Evolutionary conservation across 2,888 invertebrate species (phyloP).

Genomic region (Oscheius sp.): DNA sequence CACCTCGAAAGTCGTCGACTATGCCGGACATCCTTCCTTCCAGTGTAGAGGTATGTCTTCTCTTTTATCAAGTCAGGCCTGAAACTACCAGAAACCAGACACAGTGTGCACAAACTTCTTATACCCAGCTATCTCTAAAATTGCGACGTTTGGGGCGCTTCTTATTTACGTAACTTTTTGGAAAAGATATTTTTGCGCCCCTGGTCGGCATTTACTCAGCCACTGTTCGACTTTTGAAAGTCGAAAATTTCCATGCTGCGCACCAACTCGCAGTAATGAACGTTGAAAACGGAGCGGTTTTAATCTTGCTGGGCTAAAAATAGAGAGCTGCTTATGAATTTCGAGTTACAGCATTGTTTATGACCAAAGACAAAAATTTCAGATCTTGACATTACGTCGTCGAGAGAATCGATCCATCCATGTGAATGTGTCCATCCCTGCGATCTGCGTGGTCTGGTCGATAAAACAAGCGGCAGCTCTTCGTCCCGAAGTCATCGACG

Average conservation of each 20-base stretch:
- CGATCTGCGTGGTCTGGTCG: slow-evolving; percentile 59
- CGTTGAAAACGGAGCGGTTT: no score
- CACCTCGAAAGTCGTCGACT: slow-evolving; percentile 69
- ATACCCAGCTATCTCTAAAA: neutral
- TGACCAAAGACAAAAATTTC: slow-evolving; percentile 37
- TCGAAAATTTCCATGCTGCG: no score
- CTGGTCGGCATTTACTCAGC: no score
- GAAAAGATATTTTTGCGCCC: no score
- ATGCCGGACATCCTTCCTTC: slow-evolving; percentile 72
- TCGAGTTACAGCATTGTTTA: no score
- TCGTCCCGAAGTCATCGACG: slow-evolving; percentile 39
- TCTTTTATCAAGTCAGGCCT: slow-evolving; percentile 1
- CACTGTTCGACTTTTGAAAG: no score
- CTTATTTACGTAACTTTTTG: no score
- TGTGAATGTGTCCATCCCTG: slow-evolving; percentile 71
- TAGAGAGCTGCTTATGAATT: no score
- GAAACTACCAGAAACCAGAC: slow-evolving; percentile 22
- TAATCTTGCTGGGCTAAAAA: no score
- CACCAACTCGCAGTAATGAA: no score
- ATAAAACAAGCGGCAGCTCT: slow-evolving; percentile 29
- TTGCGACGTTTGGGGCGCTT: no score
- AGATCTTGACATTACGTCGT: slow-evolving; percentile 67
- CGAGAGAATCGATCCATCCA: slow-evolving; percentile 46
- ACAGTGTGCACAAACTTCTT: slow-evolving; percentile 9
- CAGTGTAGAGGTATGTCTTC: slow-evolving; percentile 66